Base-by-base conservation (phyloP, 2,888 invertebrate species). In the Mesorhabditis sp. region DNA sequence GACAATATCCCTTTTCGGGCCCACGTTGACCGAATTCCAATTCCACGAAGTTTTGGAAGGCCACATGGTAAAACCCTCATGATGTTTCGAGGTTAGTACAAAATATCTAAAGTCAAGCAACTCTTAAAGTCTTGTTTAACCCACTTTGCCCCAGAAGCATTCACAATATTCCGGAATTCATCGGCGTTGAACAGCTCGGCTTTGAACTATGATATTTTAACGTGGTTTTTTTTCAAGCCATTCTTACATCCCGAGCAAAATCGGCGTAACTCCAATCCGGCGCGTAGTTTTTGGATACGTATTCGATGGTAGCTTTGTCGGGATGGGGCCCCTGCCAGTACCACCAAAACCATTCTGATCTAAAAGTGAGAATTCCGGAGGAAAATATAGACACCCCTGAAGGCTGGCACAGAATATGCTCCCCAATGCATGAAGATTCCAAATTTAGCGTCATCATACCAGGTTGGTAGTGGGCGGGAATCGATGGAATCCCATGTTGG, bases 241-340 rank as follows among this genome's bases (percentile, higher is more conserved):
- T 10, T 69, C 75, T 69, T 64, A 83, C 83, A 66, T 82, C 80
- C 67, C 75, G 75, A 0, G 91, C 95, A 87, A 96, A 95, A 71
- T 95, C 93, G 84, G 93, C 93, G 87, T 97, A 97, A 0, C 92
- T 91, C 83, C 93, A 94, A 67, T 89, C 90, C 4, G 93, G 93
- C 69, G 91, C 91, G 86, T 92, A 95, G 83, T 93, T 93, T 45
- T 90, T 88, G 45, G 90, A 86, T 92, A 96, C 94, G 85, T 92
- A 95, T 13, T 84, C 73, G 4, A 86, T 82, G 64, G 83, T 77
- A n/a, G 76, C 81, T 13, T 72, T 62, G 41, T 79, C 76, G 10
- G 78, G 76, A 5, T 78, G 73, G 4, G 79, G 63, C 6, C 80
- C 77, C 76, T 73, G 73, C 86, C 86, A 85, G 68, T 79, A 76